Evolutionary conservation across 2,888 invertebrate genomes (phyloP), one percentile per base, ranked within the genome.

Genomic region (Brenthis ino): DNA sequence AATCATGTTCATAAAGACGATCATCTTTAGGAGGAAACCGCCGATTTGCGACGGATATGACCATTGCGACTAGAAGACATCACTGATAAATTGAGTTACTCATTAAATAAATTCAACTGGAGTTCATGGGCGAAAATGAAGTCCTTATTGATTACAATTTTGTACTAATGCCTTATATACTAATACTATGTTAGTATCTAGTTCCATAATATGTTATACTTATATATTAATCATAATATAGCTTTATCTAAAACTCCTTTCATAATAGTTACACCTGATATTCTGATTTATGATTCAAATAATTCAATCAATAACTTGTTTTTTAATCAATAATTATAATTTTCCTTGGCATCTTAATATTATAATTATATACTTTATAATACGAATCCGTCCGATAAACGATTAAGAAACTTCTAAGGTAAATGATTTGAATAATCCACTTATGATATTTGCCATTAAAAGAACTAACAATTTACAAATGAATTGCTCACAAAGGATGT

Each of bases 1-100:
- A 91, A 91, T 92, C 91, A 91, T 91, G 84, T 81, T 83, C 77
- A 85, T 88, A 90, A 89, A 87, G 84, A 87, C 84, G 79, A 83
- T 80, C 74, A 71, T 76, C 75, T 74, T 74, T 72, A 83, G 85
- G 77, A 91, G 93, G 92, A 93, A 91, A 82, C 85, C 81, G 89
- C 73, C 87, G 86, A 92, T 93, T 93, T 92, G 89, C 90, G 83
- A 87, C 92, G 91, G 92, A 91, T 89, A 91, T 84, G 85, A 82
- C 85, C 84, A 89, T 85, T 89, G 88, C 86, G 82, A 85, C 86
- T 86, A 87, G 84, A 87, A 83, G 87, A 85, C 80, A 48, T 13
- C 48, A 85, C 64, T 70, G 72, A 70, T 64, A 66, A 72, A 68
- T 67, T 70, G 70, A 68, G 74, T 70, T 74, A 64, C 72, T 71